phyloP scores from a whole-genome alignment of 2,797 vertebrate species.

The Parotocinclus haroldoi region DNA sequence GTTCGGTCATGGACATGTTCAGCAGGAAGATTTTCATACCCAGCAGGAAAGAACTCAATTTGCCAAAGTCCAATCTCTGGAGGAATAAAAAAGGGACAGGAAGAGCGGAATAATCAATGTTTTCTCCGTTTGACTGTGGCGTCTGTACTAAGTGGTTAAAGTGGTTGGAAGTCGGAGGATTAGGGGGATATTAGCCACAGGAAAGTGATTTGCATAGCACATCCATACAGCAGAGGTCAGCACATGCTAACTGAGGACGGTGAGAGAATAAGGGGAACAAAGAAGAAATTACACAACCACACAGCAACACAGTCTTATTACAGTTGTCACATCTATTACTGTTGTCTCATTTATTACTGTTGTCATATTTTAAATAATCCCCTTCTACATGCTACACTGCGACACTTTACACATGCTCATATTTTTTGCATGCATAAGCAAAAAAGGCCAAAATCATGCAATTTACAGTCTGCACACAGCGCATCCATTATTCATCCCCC shows the following conservation, averaged over 20 bases:
- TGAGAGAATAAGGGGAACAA: conserved; percentile 1
- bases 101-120: conserved; percentile 31
- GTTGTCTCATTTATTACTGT: conserved; percentile 30
- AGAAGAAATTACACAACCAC: not conserved
- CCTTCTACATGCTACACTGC: conserved; percentile 9
- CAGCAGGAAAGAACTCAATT: conserved; percentile 45
- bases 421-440: conserved; percentile 22
- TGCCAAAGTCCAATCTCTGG: conserved; percentile 42
- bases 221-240: conserved; percentile 79
- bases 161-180: conserved; percentile 53
- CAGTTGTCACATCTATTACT: too few species aligned
- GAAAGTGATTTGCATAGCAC: conserved; percentile 71
- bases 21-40: conserved; percentile 43
- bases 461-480: conserved; percentile 18
- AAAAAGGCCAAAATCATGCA: conserved; percentile 20
- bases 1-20: conserved; percentile 41
- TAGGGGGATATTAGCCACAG: conserved; percentile 58
- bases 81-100: conserved; percentile 22
- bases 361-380: conserved; percentile 36
- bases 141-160: conserved; percentile 65
- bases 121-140: conserved; percentile 69
- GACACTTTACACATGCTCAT: conserved; percentile 15
- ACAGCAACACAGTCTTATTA: not conserved
- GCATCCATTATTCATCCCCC: conserved; percentile 35
- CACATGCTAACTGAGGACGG: conserved; percentile 62